phyloP scores from a whole-genome alignment of 92 coral and sea anemone genomes.

The Muricea muricata region DNA sequence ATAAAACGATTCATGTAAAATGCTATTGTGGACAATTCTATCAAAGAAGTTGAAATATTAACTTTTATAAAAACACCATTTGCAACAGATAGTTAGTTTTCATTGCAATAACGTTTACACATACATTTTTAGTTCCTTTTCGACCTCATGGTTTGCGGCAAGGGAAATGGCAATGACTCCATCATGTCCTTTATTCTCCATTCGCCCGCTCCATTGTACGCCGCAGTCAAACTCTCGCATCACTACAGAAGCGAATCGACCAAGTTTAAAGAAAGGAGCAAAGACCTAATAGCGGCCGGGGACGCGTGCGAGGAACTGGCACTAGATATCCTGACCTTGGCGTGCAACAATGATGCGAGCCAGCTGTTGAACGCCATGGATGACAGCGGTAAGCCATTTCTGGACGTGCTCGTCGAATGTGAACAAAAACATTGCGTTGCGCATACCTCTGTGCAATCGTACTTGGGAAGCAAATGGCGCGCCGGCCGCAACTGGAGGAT shows the following conservation, averaged over 20 bases:
- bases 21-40: no score
- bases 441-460: conserved; percentile 93
- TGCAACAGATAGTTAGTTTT: no score
- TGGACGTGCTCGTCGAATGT: conserved; percentile 90
- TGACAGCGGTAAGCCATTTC: conserved; percentile 88
- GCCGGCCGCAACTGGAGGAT: conserved; percentile 96
- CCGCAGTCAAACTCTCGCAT: conserved; percentile 93
- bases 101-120: no score
- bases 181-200: conserved; percentile 90
- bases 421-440: conserved; percentile 97
- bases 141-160: conserved; percentile 97
- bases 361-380: conserved; percentile 86
- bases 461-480: conserved; percentile 97
- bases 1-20: no score
- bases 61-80: no score
- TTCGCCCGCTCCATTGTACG: conserved; percentile 95
- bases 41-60: no score
- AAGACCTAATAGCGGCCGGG: conserved; percentile 90
- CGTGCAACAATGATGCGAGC: conserved; percentile 92
- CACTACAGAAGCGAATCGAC: conserved; percentile 91
- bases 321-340: conserved; percentile 86
- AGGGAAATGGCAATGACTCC: conserved; percentile 79
- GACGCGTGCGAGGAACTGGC: conserved; percentile 93
- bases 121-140: conserved; percentile 86
- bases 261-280: conserved; percentile 93